Conservation (phyloP, 2,888 invertebrate genomes). For the Lycophotia porphyrea region DNA sequence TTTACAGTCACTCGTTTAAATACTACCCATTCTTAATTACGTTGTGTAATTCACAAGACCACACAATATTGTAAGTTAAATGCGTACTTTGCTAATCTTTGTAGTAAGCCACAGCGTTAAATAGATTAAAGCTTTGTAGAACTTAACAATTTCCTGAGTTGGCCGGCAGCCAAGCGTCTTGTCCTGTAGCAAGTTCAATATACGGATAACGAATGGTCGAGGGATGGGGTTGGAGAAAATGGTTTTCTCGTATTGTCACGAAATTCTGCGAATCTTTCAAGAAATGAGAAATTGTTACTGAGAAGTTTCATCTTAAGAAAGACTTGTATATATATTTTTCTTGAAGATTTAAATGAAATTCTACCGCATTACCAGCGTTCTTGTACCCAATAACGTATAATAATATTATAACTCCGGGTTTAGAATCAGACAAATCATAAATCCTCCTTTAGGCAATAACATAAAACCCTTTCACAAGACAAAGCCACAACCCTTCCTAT, state of each 20-base stretch:
- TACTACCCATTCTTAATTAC: too few species aligned
- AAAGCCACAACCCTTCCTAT: conserved; percentile 44
- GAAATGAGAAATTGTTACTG: background rate
- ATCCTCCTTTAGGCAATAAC: conserved; percentile 22
- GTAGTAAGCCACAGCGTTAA: conserved; percentile 39
- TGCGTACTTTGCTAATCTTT: background rate
- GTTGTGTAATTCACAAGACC: background rate
- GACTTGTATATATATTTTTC: background rate
- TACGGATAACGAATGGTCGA: conserved; percentile 41
- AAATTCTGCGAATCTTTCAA: conserved; percentile 6
- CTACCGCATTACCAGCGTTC: background rate
- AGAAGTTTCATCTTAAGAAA: background rate
- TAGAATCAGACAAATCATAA: conserved; percentile 30
- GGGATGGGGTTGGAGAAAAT: conserved; percentile 20
- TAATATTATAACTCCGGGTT: conserved; percentile 23
- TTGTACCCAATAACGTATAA: conserved; percentile 5
- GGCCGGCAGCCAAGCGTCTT: conserved; percentile 52
- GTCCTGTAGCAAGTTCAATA: conserved; percentile 43
- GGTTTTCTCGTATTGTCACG: conserved; percentile 14
- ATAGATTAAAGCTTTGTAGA: conserved; percentile 59
- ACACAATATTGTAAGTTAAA: conserved; percentile 1
- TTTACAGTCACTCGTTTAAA: too few species aligned
- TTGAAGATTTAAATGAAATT: background rate
- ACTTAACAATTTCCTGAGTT: conserved; percentile 50
- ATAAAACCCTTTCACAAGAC: conserved; percentile 44